Percentiles rank a stretch among this genome's conserved stretches.
These are phyloP conservation scores for Melanaphis sacchari DNA, from an alignment of 1,140 invertebrate species.

Conservation along the genomic window DNA sequence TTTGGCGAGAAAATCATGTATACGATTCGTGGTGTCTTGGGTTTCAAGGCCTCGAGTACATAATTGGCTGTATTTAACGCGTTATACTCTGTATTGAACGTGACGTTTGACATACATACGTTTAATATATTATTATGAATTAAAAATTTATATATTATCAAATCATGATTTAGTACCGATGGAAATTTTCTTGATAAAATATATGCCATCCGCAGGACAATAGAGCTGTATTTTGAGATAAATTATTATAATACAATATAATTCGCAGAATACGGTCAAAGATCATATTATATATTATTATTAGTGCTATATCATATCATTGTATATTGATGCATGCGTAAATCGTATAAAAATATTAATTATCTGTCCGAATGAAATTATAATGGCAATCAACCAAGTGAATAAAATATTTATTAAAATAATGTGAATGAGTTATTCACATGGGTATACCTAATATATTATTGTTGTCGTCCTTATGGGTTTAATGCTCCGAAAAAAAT, in stretches of 20 bases:
- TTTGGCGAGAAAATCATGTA: conserved; percentile 6
- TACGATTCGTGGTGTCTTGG: not conserved
- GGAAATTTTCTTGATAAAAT: not conserved
- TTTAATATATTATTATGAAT: not conserved
- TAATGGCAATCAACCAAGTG: not conserved
- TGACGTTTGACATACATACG: not conserved
- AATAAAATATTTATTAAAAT: not conserved
- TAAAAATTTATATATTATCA: not conserved
- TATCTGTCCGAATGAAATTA: not conserved
- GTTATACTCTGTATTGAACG: not conserved
- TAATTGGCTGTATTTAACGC: conserved; percentile 2
- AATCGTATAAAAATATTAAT: not conserved
- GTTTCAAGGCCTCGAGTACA: not conserved
- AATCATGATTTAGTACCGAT: not conserved
- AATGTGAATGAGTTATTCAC: not conserved
- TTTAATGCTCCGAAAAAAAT: not conserved
- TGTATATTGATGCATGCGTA: not conserved
- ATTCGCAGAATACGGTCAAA: not conserved
- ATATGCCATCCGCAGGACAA: not conserved
- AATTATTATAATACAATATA: conserved; percentile 12
- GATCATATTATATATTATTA: not conserved
- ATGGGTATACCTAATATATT: not conserved
- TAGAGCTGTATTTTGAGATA: not conserved
- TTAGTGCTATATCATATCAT: not conserved
- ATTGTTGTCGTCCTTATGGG: not conserved